Conservation (phyloP, 2,113 vertebrate genomes). For the Macrotis lagotis region DNA sequence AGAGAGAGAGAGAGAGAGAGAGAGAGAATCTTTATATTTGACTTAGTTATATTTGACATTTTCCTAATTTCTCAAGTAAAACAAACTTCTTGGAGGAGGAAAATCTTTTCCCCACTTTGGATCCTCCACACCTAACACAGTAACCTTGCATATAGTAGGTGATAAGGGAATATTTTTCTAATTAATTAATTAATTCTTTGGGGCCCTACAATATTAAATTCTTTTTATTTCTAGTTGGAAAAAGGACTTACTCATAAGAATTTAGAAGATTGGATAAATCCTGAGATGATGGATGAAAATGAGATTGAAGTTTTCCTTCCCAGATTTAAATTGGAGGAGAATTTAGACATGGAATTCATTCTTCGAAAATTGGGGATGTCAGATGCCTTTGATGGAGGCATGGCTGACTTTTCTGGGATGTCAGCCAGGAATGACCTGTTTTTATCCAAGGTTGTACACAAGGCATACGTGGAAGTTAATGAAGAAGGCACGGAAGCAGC, state of each 20-base stretch:
- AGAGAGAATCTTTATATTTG: too few relatives aligned
- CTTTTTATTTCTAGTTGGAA: conserved; percentile 84
- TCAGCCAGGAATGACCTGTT: conserved; percentile 82
- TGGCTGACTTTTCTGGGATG: conserved; percentile 89
- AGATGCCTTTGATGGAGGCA: conserved; percentile 75
- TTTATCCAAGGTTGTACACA: conserved; percentile 91
- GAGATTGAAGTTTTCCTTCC: conserved; percentile 86
- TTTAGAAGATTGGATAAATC: conserved; percentile 85
- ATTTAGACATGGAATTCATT: conserved; percentile 82
- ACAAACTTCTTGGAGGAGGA: too few relatives aligned
- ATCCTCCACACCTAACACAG: neutral
- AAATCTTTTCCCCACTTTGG: too few relatives aligned
- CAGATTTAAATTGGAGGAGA: conserved; percentile 89
- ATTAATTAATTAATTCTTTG: neutral
- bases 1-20: too few relatives aligned
- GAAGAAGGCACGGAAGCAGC: conserved; percentile 95
- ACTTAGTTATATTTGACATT: too few relatives aligned
- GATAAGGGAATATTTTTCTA: neutral
- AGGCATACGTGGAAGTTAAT: conserved; percentile 92
- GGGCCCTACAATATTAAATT: neutral
- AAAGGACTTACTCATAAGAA: conserved; percentile 85
- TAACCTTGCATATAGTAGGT: neutral
- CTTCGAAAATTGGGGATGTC: conserved; percentile 88
- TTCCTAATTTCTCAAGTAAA: too few relatives aligned
- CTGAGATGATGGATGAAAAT: conserved; percentile 81